Base-by-base conservation (phyloP, 30 jellyfish, hydroid and myxozoan genomes). In the Aurelia aurita complex sp. Pacific region DNA sequence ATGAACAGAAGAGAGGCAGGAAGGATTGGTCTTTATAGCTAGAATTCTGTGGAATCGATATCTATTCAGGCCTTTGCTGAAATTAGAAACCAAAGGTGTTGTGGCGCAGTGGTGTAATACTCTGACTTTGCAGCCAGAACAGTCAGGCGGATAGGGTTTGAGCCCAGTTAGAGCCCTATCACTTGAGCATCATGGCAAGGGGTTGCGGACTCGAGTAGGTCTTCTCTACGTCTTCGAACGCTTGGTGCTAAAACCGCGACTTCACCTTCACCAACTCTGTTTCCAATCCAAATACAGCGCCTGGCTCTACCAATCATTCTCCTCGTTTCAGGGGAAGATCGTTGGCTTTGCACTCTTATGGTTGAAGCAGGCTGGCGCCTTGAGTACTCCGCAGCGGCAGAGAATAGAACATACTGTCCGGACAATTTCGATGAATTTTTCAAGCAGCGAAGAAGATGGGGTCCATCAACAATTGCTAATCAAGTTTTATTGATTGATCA, bases 281-380 rank as follows among this genome's bases (percentile, higher is more conserved):
- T 73, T 73, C n/a, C 35, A 18, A 71, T 29, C 54, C 12, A 43
- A 43, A 43, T 43, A 4, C 12, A 29, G 4, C 9, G 82, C 32
- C 82, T 15, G 14, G 23, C 14, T 53, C 1, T 55, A 4, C 74
- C 33, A 15, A 34, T 62, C 67, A 60, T 57, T 60, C 35, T 23
- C 19, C 66, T 77, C 88, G 13, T 18, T 50, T 6, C 77, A 94
- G 98, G 98, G 43, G 98, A 94, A 61, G 98, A 94, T 76, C 97
- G 98, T 64, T 94, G 98, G 98, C 83, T 93, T n/a, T 94, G 98
- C 81, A 94, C 98, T 2, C 68, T 94, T 74, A 77, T 94, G 96
- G 96, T 94, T 29, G 97, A 94, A 66, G 96, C 96, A 4, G 98
- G 98, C 11, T 94, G 98, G 98, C 91, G 89, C 40, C 81, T 94